phyloP scores from a whole-genome alignment of 2,113 vertebrate genomes.

The Petrocephalus microphthalmus region DNA sequence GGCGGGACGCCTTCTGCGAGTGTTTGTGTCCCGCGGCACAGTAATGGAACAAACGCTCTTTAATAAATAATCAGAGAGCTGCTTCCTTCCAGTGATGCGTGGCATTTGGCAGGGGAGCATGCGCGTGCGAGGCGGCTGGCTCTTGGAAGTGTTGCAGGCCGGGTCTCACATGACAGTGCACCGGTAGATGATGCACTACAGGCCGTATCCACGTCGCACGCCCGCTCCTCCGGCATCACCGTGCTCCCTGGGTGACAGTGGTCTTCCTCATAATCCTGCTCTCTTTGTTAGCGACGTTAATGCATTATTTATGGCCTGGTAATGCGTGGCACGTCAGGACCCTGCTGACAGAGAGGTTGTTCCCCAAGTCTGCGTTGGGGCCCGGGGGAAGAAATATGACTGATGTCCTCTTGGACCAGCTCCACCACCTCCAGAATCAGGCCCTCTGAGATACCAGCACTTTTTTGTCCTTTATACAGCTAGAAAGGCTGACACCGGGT shows the following conservation, averaged over 20 bases:
- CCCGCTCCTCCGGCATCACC: no score
- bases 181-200: neutral
- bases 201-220: neutral
- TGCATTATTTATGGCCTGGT: conserved; percentile 4
- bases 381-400: neutral
- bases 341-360: neutral
- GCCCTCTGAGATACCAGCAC: neutral
- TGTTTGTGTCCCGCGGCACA: neutral
- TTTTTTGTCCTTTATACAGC: neutral
- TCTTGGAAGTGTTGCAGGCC: neutral
- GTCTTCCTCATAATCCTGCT: neutral
- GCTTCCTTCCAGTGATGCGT: neutral
- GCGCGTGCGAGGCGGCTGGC: neutral
- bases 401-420: neutral
- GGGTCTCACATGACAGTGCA: neutral
- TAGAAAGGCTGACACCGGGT: neutral
- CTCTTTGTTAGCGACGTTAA: neutral
- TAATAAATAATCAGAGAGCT: conserved; percentile 1
- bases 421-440: neutral
- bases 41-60: neutral
- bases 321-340: no score
- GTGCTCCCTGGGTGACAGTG: no score
- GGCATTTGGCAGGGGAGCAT: neutral
- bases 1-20: neutral
- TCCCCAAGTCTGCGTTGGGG: neutral